Percentiles rank a stretch among this genome's conserved stretches.
Conservation (phyloP, 1,140 invertebrate genomes). For the Drosophila eugracilis region DNA sequence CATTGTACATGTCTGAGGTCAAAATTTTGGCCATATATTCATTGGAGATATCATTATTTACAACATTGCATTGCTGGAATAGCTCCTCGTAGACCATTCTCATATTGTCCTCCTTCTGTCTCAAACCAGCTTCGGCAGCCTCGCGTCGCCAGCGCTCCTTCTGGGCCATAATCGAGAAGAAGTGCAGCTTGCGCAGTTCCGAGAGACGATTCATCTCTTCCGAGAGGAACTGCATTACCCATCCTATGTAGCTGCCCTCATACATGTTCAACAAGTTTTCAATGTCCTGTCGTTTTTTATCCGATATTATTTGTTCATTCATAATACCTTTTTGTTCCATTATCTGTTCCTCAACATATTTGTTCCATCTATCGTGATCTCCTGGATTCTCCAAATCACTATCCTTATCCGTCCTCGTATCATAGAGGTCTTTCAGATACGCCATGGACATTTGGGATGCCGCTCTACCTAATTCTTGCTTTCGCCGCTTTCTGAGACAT, state of each 20-base stretch:
- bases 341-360: too few relatives aligned
- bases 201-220: constrained; percentile 89
- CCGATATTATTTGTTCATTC: too few relatives aligned
- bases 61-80: constrained; percentile 85
- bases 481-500: constrained; percentile 43
- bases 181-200: constrained; percentile 89
- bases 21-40: constrained; percentile 89
- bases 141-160: constrained; percentile 88
- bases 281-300: constrained; percentile 46
- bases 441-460: background rate
- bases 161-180: constrained; percentile 89
- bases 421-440: background rate
- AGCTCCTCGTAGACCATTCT: constrained; percentile 89
- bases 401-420: background rate
- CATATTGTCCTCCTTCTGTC: constrained; percentile 88
- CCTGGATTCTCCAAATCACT: background rate
- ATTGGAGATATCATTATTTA: constrained; percentile 87
- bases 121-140: constrained; percentile 88
- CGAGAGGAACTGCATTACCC: constrained; percentile 73
- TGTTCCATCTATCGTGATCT: too few relatives aligned
- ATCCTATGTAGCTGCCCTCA: constrained; percentile 72
- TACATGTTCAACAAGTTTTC: constrained; percentile 64
- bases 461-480: background rate
- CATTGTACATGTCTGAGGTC: constrained; percentile 86
- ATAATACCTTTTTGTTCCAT: too few relatives aligned